Conservation (phyloP, 2,797 vertebrate species). For the Gorsachius magnificus region DNA sequence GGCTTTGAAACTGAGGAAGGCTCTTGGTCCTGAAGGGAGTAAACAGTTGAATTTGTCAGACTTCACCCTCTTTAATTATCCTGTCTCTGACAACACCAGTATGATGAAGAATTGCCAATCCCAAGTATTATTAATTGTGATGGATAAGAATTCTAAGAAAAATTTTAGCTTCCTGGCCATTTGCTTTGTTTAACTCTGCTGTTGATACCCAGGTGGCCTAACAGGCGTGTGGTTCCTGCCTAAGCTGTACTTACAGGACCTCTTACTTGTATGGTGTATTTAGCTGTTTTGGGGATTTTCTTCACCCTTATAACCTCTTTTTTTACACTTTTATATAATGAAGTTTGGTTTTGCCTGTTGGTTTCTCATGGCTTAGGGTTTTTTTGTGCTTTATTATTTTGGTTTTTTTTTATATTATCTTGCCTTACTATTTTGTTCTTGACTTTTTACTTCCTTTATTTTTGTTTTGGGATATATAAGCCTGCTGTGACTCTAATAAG, state of each 20-base stretch:
- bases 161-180: slow-evolving; percentile 35
- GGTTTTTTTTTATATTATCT: slow-evolving; percentile 23
- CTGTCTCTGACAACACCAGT: not conserved
- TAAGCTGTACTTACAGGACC: slow-evolving; percentile 45
- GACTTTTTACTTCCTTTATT: not conserved
- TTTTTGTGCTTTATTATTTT: slow-evolving; percentile 31
- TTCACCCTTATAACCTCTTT: slow-evolving; percentile 33
- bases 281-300: slow-evolving; percentile 28
- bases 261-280: slow-evolving; percentile 45
- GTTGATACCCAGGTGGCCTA: slow-evolving; percentile 2
- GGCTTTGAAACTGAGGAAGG: not conserved
- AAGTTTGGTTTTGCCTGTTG: slow-evolving; percentile 50
- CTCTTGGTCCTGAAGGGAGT: not conserved
- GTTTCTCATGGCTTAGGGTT: not conserved
- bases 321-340: slow-evolving; percentile 35
- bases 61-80: not conserved
- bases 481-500: slow-evolving; percentile 10
- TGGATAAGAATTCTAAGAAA: slow-evolving; percentile 57
- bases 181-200: slow-evolving; percentile 46
- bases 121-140: not conserved
- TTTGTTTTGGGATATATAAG: not conserved
- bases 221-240: not conserved
- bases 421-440: not conserved
- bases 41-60: slow-evolving; percentile 9
- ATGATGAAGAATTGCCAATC: not conserved